Conservation (phyloP, 2,888 invertebrate species). For the Malthinus flaveolus region DNA sequence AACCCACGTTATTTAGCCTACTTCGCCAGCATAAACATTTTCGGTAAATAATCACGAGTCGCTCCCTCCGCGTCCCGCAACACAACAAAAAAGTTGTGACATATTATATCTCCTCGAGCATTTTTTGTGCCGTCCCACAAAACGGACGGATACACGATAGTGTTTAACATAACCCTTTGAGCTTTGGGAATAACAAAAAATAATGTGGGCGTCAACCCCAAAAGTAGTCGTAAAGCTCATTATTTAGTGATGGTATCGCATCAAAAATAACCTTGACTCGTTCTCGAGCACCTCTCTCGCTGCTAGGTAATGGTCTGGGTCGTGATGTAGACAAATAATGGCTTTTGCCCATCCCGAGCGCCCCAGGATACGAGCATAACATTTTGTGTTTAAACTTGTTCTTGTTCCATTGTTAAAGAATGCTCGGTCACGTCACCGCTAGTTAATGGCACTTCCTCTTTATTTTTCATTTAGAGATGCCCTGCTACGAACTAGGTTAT, state of each 20-base stretch:
- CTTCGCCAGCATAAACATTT: conserved; percentile 7
- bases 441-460: conserved; percentile 34
- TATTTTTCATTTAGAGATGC: conserved; percentile 22
- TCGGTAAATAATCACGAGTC: conserved; percentile 7
- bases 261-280: conserved; percentile 36
- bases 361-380: conserved; percentile 33
- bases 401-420: conserved; percentile 35
- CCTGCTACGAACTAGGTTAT: conserved; percentile 5
- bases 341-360: conserved; percentile 33
- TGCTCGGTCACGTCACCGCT: conserved; percentile 36
- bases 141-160: background rate
- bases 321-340: conserved; percentile 35
- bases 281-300: conserved; percentile 21
- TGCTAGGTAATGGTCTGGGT: conserved; percentile 36
- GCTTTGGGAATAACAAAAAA: background rate
- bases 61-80: no score
- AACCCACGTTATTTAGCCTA: conserved; percentile 15
- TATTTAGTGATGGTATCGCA: conserved; percentile 13
- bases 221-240: conserved; percentile 1
- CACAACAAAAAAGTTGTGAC: background rate
- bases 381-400: conserved; percentile 22
- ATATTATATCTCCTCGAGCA: background rate
- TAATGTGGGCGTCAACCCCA: background rate
- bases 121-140: background rate
- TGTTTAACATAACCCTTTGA: background rate